Evolutionary conservation across 1,140 invertebrate species (phyloP).

Genomic region (Varroa destructor): DNA sequence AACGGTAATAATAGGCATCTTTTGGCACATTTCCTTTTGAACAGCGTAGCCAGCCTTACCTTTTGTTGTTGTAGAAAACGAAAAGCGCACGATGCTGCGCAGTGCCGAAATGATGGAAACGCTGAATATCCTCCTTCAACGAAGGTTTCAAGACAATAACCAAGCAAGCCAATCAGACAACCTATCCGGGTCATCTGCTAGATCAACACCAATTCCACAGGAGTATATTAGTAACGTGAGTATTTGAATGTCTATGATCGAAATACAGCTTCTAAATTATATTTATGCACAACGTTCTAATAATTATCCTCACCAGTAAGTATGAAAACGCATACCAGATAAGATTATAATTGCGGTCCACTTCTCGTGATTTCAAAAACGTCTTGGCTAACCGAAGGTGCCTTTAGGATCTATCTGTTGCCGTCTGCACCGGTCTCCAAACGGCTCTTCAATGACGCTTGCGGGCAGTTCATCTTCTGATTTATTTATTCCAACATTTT

Average conservation of each 20-base stretch:
- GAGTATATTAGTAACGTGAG: constrained; percentile 18
- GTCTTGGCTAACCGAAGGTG: no score
- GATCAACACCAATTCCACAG: constrained; percentile 10
- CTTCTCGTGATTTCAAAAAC: no score
- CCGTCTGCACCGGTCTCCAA: no score
- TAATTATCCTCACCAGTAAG: background rate
- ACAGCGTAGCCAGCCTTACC: no score
- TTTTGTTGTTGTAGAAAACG: background rate
- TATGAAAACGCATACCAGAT: no score
- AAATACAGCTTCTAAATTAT: constrained; percentile 2
- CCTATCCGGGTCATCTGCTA: constrained; percentile 10
- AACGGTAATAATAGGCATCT: no score
- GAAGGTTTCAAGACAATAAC: constrained; percentile 3
- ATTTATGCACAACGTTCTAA: background rate
- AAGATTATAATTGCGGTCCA: no score
- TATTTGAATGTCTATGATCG: background rate
- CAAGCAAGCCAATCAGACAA: background rate
- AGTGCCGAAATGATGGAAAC: constrained; percentile 26
- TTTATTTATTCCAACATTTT: no score
- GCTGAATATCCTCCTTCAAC: constrained; percentile 14
- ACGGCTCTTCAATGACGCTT: no score
- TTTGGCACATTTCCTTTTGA: no score
- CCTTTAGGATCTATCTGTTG: no score
- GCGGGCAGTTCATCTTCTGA: no score
- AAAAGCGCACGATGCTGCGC: constrained; percentile 19